A percentile compares a stretch with the other conserved stretches of the same genome.
These are phyloP conservation scores for Melanotaenia pygmaea DNA, from an alignment of 2,797 vertebrate species.

Conservation along the genomic window DNA sequence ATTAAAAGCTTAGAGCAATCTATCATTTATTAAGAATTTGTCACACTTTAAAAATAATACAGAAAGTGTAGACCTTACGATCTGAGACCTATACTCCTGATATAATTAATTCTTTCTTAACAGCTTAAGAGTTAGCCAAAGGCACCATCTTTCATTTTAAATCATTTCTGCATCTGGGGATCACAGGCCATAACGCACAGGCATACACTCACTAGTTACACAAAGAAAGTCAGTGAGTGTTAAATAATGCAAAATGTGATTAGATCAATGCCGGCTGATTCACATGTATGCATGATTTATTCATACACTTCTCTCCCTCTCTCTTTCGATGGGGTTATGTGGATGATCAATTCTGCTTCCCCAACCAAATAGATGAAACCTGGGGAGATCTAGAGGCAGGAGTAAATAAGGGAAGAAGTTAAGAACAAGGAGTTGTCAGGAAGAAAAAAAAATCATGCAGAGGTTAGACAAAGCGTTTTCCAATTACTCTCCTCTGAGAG, in stretches of 20 bases:
- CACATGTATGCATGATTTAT: slow-evolving; percentile 42
- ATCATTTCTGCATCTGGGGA: neutral
- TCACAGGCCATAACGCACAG: neutral
- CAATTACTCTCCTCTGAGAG: no score
- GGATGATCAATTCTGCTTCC: slow-evolving; percentile 5
- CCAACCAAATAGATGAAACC: neutral
- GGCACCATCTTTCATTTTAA: neutral
- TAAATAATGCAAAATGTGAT: slow-evolving; percentile 49
- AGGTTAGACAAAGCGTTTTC: no score
- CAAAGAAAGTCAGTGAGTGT: slow-evolving; percentile 14
- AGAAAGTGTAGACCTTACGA: no score
- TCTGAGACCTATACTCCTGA: neutral
- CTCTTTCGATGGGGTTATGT: slow-evolving; percentile 3
- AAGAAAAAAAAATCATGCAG: no score
- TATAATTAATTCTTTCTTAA: neutral
- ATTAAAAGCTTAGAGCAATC: neutral
- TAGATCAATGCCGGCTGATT: slow-evolving; percentile 32
- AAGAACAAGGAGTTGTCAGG: no score
- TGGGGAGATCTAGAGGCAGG: neutral
- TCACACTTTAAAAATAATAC: neutral
- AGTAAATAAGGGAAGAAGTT: no score
- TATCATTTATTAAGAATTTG: neutral
- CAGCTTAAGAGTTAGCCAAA: neutral
- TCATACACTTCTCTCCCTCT: slow-evolving; percentile 10
- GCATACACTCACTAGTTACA: slow-evolving; percentile 1